Evolutionary conservation across 2,888 invertebrate genomes (phyloP), one percentile per base, ranked within the genome.

Genomic region (Leptarthrus brevirostris): DNA sequence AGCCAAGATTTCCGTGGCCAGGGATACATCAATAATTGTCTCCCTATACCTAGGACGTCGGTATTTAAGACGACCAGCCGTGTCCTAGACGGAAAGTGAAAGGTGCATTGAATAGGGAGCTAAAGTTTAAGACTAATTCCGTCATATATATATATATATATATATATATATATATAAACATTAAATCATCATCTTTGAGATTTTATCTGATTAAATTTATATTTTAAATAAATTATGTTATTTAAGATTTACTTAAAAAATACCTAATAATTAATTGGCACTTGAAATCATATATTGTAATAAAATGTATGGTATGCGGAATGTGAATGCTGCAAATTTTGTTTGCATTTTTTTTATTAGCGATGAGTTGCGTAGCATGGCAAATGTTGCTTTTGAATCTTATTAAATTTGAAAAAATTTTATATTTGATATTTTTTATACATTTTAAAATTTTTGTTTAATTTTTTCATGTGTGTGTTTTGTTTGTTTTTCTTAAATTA

Each of bases 401-500:
- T 5, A 49, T 14, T 34, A 49, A 52, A 69, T 52, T 16, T 47
- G n/a, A 66, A 64, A 30, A 40, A 22, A 52, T 69, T 69, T 20
- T 6, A 14, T 54, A 36, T 56, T 40, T 71, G 2, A 14, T 34
- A 24, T 14, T 54, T 56, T 71, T 71, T 10, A 44, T 22, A 4
- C 18, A 16, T 61, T 61, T 40, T 36, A 18, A 40, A 26, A 30
- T n/a, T 40, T 6, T 40, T 20, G 18, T 18, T 40, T 64, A n/a
- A 22, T 40, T 22, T 22, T 61, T 34, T 61, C 6, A 20, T 58
- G 30, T 52, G 34, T 74, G 54, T 74, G 16, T 40, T 26, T 73
- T 74, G 70, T 70, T 74, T 69, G 74, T 53, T 73, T 74, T 64
- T 74, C 44, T 70, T 52, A 40, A 75, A 73, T 72, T 64, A 75